Conservation (phyloP, 2,797 vertebrate genomes). For the Diceros bicornis region DNA sequence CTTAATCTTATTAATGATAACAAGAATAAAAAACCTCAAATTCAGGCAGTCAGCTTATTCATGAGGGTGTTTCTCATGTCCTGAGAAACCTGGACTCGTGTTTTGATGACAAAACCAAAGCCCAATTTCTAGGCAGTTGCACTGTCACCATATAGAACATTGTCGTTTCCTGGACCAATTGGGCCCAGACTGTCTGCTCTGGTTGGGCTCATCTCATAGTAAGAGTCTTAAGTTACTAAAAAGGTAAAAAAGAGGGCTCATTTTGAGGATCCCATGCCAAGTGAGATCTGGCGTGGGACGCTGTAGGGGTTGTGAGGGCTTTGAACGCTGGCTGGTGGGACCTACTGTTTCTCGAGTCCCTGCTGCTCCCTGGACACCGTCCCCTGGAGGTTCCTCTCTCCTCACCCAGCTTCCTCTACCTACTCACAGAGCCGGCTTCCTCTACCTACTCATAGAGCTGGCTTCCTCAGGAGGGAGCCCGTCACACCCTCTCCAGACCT, state of each 20-base stretch:
- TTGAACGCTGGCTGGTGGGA: rapidly evolving
- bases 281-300: rapidly evolving
- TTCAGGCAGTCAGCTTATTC: neutral
- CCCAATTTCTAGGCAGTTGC: neutral
- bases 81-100: neutral
- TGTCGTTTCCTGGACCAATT: neutral
- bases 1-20: neutral
- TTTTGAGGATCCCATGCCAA: neutral
- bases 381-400: rapidly evolving
- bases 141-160: neutral
- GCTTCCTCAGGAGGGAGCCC: neutral
- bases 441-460: neutral
- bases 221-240: neutral
- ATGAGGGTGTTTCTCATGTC: neutral
- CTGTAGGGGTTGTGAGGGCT: rapidly evolving
- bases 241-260: neutral
- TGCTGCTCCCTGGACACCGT: too few species aligned
- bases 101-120: neutral
- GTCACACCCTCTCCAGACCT: neutral
- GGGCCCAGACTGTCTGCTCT: neutral
- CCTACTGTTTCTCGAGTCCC: rapidly evolving
- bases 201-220: neutral
- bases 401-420: neutral
- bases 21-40: neutral
- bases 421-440: neutral